Percentiles rank a stretch among this genome's conserved stretches.
These are phyloP conservation scores for Psilopsiagon aurifrons DNA, from an alignment of 2,113 vertebrate species.

Conservation along the genomic window DNA sequence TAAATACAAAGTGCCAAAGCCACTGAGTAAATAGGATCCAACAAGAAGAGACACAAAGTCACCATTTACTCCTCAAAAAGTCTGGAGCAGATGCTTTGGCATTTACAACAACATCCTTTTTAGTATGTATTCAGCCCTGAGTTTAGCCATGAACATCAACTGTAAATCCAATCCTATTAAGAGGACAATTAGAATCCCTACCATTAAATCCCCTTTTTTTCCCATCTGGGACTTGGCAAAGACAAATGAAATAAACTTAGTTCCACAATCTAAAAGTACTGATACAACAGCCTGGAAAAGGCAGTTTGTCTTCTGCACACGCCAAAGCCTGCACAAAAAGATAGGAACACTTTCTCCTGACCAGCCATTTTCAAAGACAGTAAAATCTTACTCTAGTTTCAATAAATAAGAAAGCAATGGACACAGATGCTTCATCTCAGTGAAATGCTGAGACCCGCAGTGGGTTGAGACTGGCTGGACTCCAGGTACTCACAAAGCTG, in stretches of 20 bases:
- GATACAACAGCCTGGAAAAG: neutral
- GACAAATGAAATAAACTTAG: neutral
- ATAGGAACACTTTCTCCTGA: neutral
- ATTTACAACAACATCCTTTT: neutral
- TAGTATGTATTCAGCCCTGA: neutral
- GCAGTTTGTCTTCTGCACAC: neutral
- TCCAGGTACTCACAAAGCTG: neutral
- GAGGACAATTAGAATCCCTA: neutral
- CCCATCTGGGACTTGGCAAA: neutral
- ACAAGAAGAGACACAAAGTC: slow-evolving; percentile 8
- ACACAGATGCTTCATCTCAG: neutral
- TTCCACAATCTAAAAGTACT: neutral
- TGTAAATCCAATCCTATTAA: neutral
- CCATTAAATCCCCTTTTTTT: neutral
- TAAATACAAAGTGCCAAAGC: neutral
- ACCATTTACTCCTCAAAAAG: slow-evolving; percentile 34
- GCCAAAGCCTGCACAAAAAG: neutral
- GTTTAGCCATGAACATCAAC: neutral
- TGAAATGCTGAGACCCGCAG: neutral
- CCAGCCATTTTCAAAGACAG: neutral
- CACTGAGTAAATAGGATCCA: slow-evolving; percentile 18
- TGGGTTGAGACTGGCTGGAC: neutral
- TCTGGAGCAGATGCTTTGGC: slow-evolving; percentile 16
- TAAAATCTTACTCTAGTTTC: neutral
- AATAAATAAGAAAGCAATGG: neutral